These are phyloP conservation scores for Xiphophorus maculatus DNA, from an alignment of 2,113 vertebrate species.

Conservation along the genomic window DNA sequence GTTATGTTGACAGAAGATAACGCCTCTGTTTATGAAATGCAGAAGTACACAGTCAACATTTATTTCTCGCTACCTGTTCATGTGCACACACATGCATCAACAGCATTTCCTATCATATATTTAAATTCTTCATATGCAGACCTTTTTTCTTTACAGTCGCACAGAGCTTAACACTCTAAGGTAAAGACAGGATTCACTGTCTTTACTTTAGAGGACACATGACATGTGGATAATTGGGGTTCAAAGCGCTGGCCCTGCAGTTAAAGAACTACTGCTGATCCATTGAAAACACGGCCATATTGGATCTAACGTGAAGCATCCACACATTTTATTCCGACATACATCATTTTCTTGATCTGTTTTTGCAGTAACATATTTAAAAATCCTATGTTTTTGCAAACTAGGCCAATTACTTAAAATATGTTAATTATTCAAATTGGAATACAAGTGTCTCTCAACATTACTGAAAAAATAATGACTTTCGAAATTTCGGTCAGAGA, in stretches of 20 bases:
- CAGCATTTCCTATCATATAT: neutral
- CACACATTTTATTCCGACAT: neutral
- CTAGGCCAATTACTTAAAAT: neutral
- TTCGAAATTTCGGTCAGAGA: too few species aligned
- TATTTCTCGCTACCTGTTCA: neutral
- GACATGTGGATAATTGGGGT: constrained; percentile 1
- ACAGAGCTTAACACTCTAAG: neutral
- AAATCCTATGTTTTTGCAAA: neutral
- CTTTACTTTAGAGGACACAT: neutral
- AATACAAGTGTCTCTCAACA: neutral
- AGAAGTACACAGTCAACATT: neutral
- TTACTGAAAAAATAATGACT: neutral
- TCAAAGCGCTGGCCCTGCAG: neutral
- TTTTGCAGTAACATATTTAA: neutral
- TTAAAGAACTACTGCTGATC: neutral
- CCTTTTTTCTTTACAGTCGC: neutral
- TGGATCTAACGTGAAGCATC: neutral
- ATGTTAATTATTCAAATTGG: neutral
- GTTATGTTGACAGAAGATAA: neutral
- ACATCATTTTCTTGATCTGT: neutral
- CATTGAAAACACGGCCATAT: neutral
- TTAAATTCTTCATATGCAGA: neutral
- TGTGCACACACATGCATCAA: too few species aligned
- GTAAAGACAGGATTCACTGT: neutral
- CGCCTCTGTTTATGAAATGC: neutral